phyloP scores from a whole-genome alignment of 1,140 invertebrate species.

The Micrasema longulum region DNA sequence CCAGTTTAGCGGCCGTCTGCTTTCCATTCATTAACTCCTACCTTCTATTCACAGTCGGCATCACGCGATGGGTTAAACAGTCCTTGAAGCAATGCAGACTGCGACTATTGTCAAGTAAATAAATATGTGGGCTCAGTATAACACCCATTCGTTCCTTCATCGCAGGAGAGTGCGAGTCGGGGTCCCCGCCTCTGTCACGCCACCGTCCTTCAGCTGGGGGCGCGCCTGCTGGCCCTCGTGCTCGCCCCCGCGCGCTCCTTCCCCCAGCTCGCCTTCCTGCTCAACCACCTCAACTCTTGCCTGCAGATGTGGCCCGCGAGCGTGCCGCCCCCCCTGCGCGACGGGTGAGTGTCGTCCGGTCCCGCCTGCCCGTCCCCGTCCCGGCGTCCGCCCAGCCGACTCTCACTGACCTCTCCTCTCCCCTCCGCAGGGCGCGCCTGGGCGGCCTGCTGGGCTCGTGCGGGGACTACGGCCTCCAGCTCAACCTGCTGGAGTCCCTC shows the following conservation, averaged over 20 bases:
- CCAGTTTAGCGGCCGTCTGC: too few relatives aligned
- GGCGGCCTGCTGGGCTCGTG: not conserved
- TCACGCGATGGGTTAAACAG: too few relatives aligned
- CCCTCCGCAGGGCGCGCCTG: not conserved
- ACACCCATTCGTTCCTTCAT: not conserved
- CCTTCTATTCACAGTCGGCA: not conserved
- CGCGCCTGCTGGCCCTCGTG: not conserved
- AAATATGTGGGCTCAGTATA: not conserved
- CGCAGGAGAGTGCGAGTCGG: not conserved
- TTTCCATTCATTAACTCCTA: not conserved
- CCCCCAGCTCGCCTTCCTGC: not conserved
- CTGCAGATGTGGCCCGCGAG: not conserved
- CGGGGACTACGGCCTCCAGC: slow-evolving; percentile 1
- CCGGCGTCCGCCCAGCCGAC: too few relatives aligned
- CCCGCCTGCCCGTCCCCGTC: not conserved
- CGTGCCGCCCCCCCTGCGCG: not conserved
- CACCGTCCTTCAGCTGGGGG: not conserved
- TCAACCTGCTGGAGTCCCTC: not conserved
- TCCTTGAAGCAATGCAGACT: not conserved
- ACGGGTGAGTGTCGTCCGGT: not conserved
- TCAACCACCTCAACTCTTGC: not conserved
- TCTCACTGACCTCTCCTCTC: not conserved
- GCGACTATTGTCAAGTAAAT: not conserved
- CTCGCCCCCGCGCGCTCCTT: slow-evolving; percentile 2
- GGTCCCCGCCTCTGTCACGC: not conserved